Evolutionary conservation across 2,888 invertebrate species (phyloP), one percentile per base, ranked within the genome.

Genomic region (Mythimna pallens): DNA sequence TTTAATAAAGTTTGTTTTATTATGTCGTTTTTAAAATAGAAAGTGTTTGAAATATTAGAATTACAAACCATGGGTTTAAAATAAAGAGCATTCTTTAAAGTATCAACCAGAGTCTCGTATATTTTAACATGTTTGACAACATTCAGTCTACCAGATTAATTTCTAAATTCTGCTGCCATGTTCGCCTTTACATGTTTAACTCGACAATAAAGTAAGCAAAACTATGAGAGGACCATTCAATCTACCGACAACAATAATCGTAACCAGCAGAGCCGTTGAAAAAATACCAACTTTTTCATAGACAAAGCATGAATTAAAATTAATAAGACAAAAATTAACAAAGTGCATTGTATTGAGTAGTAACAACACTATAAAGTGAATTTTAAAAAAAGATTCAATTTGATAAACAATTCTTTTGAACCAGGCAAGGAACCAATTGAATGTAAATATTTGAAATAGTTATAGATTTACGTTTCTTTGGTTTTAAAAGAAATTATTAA

Each of bases 131-230:
- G 43, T 47, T 66, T 66, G 20, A 4, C 55, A 0, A 66, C 66
- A 40, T 57, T 57, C 2, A 57, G 12, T 40, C 43, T 55, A 8
- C 30, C 40, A 14, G 58, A 10, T 20, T 12, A 4, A 5, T 9
- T 43, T 5, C 20, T 14, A n/a, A 40, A 25, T n/a, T 57, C 43
- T 14, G 22, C 20, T 65, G 57, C n/a, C 40, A 66, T 57, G 4
- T 43, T 66, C 4, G 12, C 6, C 14, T 14, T 30, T 4, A 57
- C 3, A 30, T 30, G 34, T 12, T 43, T 66, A 14, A 25, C 40
- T 43, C 57, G 66, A 57, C 66, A 66, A 9, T 66, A 66, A 3
- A 30, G 36, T 4, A 66, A 12, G 2, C 14, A 20, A 25, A 66
- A 57, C n/a, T 43, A 66, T 30, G 5, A 66, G 30, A 66, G 14